These are phyloP conservation scores for Fopius arisanus DNA, from an alignment of 1,140 invertebrate genomes.

Conservation along the genomic window DNA sequence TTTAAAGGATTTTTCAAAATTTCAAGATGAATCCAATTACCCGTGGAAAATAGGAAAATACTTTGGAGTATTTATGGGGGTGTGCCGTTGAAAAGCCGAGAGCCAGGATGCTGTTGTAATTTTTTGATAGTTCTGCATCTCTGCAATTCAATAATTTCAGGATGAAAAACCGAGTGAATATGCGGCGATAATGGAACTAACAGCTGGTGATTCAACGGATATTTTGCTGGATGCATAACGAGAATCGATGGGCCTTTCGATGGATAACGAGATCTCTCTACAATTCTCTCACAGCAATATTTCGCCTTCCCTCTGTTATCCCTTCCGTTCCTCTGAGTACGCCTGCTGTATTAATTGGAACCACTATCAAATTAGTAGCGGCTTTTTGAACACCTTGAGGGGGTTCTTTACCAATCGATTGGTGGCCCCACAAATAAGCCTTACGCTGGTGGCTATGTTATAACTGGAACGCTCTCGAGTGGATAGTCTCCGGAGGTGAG, in stretches of 20 bases:
- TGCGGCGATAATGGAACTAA: neutral
- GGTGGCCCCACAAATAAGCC: neutral
- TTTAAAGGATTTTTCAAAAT: too few species aligned
- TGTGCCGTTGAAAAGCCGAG: too few species aligned
- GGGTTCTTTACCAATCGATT: conserved; percentile 14
- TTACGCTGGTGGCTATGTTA: neutral
- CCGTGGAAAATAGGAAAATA: too few species aligned
- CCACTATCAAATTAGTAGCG: conserved; percentile 22
- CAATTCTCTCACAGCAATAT: neutral
- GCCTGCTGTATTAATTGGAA: conserved; percentile 11
- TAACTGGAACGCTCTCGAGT: conserved; percentile 1
- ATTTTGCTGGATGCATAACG: neutral
- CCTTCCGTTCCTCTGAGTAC: neutral
- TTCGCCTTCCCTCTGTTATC: neutral
- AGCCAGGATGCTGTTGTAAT: too few species aligned
- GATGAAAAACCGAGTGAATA: neutral
- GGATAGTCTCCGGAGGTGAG: neutral
- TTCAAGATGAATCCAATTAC: too few species aligned
- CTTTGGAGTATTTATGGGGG: too few species aligned
- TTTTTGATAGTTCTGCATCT: neutral
- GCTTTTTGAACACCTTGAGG: conserved; percentile 26
- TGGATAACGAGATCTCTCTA: conserved; percentile 1
- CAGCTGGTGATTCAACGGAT: neutral
- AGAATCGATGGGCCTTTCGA: neutral
- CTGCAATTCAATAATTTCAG: neutral